phyloP scores from a whole-genome alignment of 2,113 vertebrate genomes.

The Setophaga kirtlandii region DNA sequence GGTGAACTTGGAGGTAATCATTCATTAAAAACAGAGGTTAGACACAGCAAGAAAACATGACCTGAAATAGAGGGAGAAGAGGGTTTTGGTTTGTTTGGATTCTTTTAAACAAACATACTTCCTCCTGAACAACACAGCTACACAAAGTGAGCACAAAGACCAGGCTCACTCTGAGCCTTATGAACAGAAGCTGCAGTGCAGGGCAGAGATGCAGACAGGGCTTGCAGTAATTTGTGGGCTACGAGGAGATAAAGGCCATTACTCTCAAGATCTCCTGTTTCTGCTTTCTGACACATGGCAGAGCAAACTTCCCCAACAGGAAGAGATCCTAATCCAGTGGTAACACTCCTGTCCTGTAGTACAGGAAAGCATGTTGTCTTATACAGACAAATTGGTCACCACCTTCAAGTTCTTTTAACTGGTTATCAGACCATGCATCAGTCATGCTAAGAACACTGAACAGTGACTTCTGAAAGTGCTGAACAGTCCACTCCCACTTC shows the following conservation, averaged over 20 bases:
- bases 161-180: not conserved
- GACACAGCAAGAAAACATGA: not conserved
- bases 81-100: not conserved
- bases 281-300: not conserved
- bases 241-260: not conserved
- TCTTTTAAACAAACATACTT: too few species aligned
- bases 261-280: not conserved
- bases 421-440: not conserved
- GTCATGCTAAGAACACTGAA: accelerated
- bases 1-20: not conserved
- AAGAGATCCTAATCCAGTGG: not conserved
- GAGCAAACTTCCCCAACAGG: not conserved
- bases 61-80: not conserved
- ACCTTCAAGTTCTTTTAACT: not conserved
- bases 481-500: not conserved
- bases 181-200: not conserved
- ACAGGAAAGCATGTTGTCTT: not conserved
- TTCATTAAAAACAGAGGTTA: not conserved
- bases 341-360: not conserved
- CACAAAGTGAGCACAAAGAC: not conserved
- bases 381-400: not conserved
- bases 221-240: not conserved
- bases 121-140: not conserved
- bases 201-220: not conserved
- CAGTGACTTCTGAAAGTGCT: not conserved